Evolutionary conservation across 2,113 vertebrate species (phyloP).

Genomic region (Chaetops frenatus): DNA sequence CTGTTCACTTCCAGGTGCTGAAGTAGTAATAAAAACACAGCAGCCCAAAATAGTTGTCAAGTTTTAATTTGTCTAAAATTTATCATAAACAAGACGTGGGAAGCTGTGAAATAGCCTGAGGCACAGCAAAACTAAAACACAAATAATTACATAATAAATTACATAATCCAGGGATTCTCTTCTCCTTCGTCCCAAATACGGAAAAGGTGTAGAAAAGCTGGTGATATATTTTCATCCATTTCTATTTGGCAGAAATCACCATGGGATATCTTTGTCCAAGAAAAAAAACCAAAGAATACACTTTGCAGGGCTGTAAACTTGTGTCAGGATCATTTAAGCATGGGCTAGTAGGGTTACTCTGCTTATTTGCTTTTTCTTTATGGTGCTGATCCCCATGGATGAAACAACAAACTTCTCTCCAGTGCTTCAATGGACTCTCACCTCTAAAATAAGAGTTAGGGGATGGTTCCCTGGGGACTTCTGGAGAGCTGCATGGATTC

Average conservation of each 20-base stretch:
- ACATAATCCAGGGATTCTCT: not conserved
- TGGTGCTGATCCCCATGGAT: not conserved
- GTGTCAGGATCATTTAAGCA: not conserved
- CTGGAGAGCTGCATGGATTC: not conserved
- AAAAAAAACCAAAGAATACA: accelerated
- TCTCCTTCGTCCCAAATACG: not conserved
- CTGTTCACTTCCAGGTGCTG: not conserved
- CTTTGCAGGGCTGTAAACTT: not conserved
- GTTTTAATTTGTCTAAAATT: not conserved
- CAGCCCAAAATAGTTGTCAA: not conserved
- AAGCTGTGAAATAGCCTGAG: not conserved
- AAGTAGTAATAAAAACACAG: not conserved
- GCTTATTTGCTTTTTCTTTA: not conserved
- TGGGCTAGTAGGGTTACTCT: not conserved
- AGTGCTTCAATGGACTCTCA: not conserved
- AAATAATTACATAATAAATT: not conserved
- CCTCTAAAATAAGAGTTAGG: not conserved
- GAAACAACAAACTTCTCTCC: not conserved
- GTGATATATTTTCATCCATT: not conserved
- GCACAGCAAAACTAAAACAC: not conserved
- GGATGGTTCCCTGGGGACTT: not conserved
- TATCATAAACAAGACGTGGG: not conserved
- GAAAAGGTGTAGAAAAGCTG: not conserved
- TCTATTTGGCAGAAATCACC: not conserved
- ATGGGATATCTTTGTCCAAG: not conserved